Evolutionary conservation across 2,113 vertebrate genomes (phyloP).

Genomic region (Pomatostomus ruficeps): DNA sequence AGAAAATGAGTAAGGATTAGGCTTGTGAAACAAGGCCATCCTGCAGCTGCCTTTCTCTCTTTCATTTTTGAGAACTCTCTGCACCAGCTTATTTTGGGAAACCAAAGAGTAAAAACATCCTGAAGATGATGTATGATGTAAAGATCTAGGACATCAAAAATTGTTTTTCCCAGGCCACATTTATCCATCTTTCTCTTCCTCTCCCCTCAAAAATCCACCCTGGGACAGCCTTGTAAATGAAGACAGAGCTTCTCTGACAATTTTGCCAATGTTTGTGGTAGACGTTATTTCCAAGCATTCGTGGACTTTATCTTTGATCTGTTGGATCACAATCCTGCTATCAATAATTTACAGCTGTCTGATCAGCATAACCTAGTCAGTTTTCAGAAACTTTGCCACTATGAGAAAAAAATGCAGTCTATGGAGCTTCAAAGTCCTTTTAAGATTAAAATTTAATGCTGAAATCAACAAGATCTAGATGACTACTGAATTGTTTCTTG

Average conservation of each 20-base stretch:
- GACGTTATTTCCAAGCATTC: not conserved
- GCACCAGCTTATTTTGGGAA: constrained; percentile 32
- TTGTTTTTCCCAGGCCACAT: not conserved
- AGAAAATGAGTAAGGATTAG: not conserved
- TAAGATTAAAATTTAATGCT: constrained; percentile 20
- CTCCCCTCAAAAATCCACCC: not conserved
- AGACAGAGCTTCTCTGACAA: not conserved
- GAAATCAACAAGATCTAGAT: not conserved
- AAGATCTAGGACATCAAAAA: constrained; percentile 15
- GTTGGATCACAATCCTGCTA: not conserved
- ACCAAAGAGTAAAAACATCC: constrained; percentile 12
- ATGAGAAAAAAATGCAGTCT: not conserved
- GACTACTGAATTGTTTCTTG: not conserved
- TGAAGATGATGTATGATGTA: not conserved
- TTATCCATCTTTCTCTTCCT: not conserved
- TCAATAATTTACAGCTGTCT: constrained; percentile 24
- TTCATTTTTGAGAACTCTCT: not conserved
- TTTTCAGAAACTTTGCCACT: not conserved
- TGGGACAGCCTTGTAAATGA: not conserved
- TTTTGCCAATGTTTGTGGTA: not conserved
- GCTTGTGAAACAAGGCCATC: not conserved
- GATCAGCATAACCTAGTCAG: not conserved
- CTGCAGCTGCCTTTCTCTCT: not conserved
- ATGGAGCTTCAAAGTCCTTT: not conserved
- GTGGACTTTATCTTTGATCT: constrained; percentile 5